Conservation (phyloP, 2,888 invertebrate genomes). For the Xestobium rufovillosum region DNA sequence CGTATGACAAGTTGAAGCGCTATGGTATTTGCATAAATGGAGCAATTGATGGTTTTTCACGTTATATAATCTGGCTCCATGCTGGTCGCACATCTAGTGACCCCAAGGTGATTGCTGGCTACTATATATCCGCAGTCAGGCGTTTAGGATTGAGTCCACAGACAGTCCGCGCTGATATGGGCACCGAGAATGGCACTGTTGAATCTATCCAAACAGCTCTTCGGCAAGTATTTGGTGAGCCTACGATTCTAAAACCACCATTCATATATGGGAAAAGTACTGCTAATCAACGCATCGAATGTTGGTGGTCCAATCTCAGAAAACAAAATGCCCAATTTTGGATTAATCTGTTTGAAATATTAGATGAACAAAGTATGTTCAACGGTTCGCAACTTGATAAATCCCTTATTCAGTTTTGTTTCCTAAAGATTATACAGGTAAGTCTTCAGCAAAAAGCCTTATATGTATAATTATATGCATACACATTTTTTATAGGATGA, state of each 20-base stretch:
- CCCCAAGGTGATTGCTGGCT: slow-evolving; percentile 15
- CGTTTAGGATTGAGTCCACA: slow-evolving; percentile 12
- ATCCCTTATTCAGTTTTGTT: no score
- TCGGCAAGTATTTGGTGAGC: slow-evolving; percentile 4
- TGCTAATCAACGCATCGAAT: slow-evolving; percentile 14
- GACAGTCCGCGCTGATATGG: slow-evolving; percentile 19
- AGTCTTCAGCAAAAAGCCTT: slow-evolving; percentile 3
- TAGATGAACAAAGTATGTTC: slow-evolving; percentile 2
- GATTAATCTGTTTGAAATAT: slow-evolving; percentile 12
- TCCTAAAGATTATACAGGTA: slow-evolving; percentile 2
- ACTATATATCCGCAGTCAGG: slow-evolving; percentile 15
- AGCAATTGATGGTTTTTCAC: slow-evolving; percentile 12
- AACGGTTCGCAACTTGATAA: slow-evolving; percentile 1
- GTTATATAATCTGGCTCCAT: slow-evolving; percentile 9
- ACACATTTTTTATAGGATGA: no score
- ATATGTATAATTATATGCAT: no score
- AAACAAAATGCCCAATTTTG: slow-evolving; percentile 13
- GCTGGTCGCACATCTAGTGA: slow-evolving; percentile 8
- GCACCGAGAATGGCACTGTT: slow-evolving; percentile 20
- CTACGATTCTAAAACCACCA: slow-evolving; percentile 4
- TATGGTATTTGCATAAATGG: slow-evolving; percentile 12
- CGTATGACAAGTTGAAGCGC: slow-evolving; percentile 12
- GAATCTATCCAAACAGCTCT: slow-evolving; percentile 16
- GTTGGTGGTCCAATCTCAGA: slow-evolving; percentile 12
- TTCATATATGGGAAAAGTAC: slow-evolving; percentile 4